Conservation (phyloP, 1,140 invertebrate genomes). For the Akabosia matsudoensis region DNA sequence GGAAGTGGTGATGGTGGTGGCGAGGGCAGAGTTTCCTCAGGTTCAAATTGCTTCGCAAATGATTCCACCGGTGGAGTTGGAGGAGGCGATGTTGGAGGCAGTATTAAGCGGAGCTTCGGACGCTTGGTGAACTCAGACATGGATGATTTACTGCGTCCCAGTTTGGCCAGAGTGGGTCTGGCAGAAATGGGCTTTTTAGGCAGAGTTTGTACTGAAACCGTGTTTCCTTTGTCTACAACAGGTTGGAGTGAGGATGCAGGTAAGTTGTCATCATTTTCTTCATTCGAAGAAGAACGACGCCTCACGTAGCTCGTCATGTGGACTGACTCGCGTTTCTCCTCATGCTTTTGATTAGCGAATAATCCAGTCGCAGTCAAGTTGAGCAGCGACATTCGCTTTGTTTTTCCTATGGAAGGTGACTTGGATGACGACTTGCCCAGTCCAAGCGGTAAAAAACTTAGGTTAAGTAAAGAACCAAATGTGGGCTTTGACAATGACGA, state of each 20-base stretch:
- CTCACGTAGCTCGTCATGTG: background rate
- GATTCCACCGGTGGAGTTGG: background rate
- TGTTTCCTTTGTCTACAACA: background rate
- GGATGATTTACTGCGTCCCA: constrained; percentile 24
- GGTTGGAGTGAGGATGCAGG: background rate
- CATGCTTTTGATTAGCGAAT: background rate
- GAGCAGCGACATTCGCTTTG: background rate
- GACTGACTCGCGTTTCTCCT: background rate
- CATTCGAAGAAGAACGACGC: background rate
- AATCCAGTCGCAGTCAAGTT: background rate
- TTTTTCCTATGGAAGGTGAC: background rate
- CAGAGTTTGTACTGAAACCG: background rate
- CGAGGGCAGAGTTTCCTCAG: background rate
- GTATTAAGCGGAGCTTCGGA: background rate
- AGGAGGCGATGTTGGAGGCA: background rate
- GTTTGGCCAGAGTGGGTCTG: constrained; percentile 4
- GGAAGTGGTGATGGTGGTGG: constrained; percentile 6
- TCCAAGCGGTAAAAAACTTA: constrained; percentile 8
- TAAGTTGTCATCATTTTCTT: background rate
- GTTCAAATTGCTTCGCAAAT: no score
- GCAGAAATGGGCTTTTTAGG: no score
- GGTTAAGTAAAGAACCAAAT: constrained; percentile 13
- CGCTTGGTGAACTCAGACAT: constrained; percentile 11
- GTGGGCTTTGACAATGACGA: background rate
- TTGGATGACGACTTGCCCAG: constrained; percentile 7